Percentiles rank a stretch among this genome's conserved stretches.
phyloP scores from a whole-genome alignment of 2,797 vertebrate genomes.

The Clarias fuscus region DNA sequence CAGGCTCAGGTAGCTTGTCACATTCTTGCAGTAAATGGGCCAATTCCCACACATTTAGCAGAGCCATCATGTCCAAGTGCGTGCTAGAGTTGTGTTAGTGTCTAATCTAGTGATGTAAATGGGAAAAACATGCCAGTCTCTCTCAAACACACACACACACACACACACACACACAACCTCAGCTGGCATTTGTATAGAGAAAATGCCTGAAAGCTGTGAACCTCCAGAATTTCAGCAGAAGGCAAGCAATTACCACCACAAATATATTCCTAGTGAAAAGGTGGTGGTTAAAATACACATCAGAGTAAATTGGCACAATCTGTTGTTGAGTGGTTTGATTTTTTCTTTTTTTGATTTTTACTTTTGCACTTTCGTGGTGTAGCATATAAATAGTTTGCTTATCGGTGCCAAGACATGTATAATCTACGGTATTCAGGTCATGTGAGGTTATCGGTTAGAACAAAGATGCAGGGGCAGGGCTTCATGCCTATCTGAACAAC shows the following conservation, averaged over 20 bases:
- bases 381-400: constrained; percentile 12
- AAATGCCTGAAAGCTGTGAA: constrained; percentile 26
- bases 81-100: constrained; percentile 39
- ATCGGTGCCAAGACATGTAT: neutral
- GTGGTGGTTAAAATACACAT: neutral
- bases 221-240: constrained; percentile 12
- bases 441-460: neutral
- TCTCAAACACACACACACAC: constrained; percentile 17
- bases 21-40: constrained; percentile 45
- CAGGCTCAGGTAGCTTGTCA: constrained; percentile 51
- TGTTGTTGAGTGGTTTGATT: constrained; percentile 1
- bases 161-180: constrained; percentile 31
- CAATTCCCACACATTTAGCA: constrained; percentile 48
- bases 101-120: constrained; percentile 48
- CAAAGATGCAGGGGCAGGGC: neutral
- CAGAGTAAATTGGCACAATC: constrained; percentile 16
- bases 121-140: constrained; percentile 47
- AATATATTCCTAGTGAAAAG: constrained; percentile 11
- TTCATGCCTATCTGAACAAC: neutral
- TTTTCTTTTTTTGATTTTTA: constrained; percentile 16
- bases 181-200: constrained; percentile 6
- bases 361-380: neutral
- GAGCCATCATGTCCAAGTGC: constrained; percentile 45
- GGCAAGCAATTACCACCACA: constrained; percentile 5
- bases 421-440: constrained; percentile 14